Conservation (phyloP, 64 coral and sea anemone species). For the Porites australiensis region DNA sequence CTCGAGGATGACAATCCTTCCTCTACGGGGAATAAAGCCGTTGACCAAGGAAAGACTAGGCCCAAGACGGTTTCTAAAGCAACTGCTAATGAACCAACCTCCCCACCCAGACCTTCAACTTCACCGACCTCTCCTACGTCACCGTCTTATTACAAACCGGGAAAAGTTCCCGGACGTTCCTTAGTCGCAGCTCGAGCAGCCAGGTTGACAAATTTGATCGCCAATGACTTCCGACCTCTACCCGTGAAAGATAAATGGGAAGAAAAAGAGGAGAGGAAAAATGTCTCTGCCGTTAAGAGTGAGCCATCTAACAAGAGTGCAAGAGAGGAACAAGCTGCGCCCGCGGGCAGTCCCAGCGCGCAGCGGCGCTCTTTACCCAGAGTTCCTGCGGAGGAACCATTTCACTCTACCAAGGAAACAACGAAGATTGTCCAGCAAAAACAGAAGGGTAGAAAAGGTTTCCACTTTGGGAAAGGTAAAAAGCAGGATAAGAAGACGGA, state of each 20-base stretch:
- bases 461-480: constrained; percentile 1
- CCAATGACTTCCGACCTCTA: constrained; percentile 56
- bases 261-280: constrained; percentile 5
- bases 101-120: not conserved
- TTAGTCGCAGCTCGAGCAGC: constrained; percentile 75
- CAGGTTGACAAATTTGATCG: constrained; percentile 73
- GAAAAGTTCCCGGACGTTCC: constrained; percentile 21
- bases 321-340: constrained; percentile 34
- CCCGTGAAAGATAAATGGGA: constrained; percentile 33
- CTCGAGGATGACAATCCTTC: constrained; percentile 54
- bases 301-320: not conserved
- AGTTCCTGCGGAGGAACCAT: constrained; percentile 65
- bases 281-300: not conserved
- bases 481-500: constrained; percentile 11
- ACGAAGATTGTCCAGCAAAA: constrained; percentile 61
- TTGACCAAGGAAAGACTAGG: constrained; percentile 1
- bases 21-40: constrained; percentile 33
- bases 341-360: constrained; percentile 17
- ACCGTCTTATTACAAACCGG: not conserved
- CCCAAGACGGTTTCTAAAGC: not conserved
- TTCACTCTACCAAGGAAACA: constrained; percentile 57
- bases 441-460: constrained; percentile 15
- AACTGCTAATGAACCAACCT: constrained; percentile 23
- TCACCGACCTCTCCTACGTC: not conserved
- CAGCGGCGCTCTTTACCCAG: constrained; percentile 53